Evolutionary conservation across 2,113 vertebrate species (phyloP).

Genomic region (Sphaerodactylus townsendi): DNA sequence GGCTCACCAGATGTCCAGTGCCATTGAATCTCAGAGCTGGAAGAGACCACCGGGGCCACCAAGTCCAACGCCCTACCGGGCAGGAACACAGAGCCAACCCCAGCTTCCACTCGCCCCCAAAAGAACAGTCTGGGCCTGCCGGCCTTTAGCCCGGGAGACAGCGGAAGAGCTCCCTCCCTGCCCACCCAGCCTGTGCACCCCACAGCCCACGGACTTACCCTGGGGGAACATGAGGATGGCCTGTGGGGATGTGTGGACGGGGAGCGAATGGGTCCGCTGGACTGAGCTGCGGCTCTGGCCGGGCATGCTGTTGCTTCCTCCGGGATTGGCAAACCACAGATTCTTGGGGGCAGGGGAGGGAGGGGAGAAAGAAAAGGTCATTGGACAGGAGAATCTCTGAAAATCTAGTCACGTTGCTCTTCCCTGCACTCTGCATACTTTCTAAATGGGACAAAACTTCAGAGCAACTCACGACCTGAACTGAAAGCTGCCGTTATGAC

Average conservation of each 20-base stretch:
- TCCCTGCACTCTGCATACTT: rapidly evolving
- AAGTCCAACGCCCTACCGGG: no score
- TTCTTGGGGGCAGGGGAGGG: slow-evolving; percentile 68
- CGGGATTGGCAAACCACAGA: slow-evolving; percentile 93
- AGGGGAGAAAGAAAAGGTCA: background rate
- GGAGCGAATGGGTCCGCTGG: slow-evolving; percentile 92
- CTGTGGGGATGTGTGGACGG: slow-evolving; percentile 94
- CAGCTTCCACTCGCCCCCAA: no score
- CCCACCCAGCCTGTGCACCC: background rate
- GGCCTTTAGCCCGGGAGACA: background rate
- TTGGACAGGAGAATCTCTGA: background rate
- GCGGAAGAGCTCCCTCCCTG: rapidly evolving
- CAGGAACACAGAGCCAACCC: no score
- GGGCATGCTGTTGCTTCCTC: slow-evolving; percentile 95
- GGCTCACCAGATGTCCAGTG: background rate
- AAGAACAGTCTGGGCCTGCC: no score
- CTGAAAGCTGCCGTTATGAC: background rate
- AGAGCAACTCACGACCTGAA: background rate
- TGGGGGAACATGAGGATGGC: slow-evolving; percentile 94
- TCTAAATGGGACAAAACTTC: background rate
- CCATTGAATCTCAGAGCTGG: no score
- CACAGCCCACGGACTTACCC: slow-evolving; percentile 68
- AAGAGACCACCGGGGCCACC: no score
- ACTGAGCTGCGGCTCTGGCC: slow-evolving; percentile 94
- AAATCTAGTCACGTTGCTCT: background rate